Evolutionary conservation across 2,113 vertebrate genomes (phyloP).

Genomic region (Reinhardtius hippoglossoides): DNA sequence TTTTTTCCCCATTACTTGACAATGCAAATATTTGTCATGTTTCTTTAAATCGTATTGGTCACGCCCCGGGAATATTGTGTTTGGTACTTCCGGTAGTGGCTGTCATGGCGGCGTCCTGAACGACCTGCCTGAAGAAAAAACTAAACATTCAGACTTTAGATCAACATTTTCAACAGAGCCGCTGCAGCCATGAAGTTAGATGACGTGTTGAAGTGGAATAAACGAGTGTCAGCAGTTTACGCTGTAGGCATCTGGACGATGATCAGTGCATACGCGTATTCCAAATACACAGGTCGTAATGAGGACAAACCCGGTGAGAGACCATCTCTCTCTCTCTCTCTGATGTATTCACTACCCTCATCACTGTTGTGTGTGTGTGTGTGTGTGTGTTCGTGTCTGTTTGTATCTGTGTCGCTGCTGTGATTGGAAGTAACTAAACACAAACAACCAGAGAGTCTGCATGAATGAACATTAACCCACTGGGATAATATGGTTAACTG

Average conservation of each 20-base stretch:
- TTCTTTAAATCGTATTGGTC: background rate
- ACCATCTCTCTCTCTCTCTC: background rate
- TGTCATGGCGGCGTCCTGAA: constrained; percentile 39
- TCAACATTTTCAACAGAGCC: background rate
- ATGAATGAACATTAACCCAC: too few species aligned
- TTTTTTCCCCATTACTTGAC: background rate
- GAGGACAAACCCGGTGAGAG: constrained; percentile 43
- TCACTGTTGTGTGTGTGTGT: too few species aligned
- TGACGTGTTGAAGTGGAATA: constrained; percentile 62
- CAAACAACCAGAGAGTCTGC: too few species aligned
- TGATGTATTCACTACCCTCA: background rate
- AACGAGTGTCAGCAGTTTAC: constrained; percentile 58
- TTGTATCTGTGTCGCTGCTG: background rate
- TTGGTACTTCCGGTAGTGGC: constrained; percentile 22
- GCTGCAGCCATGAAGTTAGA: constrained; percentile 41
- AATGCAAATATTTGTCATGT: background rate
- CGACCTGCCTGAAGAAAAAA: background rate
- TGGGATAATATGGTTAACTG: too few species aligned
- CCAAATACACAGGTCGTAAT: constrained; percentile 36
- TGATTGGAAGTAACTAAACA: too few species aligned
- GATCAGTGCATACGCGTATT: constrained; percentile 60
- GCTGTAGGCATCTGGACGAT: constrained; percentile 74
- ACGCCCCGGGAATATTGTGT: constrained; percentile 2
- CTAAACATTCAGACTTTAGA: background rate
- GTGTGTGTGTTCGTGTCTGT: too few species aligned